phyloP scores from a whole-genome alignment of 2,888 invertebrate species.

The Criorhina ranunculi region DNA sequence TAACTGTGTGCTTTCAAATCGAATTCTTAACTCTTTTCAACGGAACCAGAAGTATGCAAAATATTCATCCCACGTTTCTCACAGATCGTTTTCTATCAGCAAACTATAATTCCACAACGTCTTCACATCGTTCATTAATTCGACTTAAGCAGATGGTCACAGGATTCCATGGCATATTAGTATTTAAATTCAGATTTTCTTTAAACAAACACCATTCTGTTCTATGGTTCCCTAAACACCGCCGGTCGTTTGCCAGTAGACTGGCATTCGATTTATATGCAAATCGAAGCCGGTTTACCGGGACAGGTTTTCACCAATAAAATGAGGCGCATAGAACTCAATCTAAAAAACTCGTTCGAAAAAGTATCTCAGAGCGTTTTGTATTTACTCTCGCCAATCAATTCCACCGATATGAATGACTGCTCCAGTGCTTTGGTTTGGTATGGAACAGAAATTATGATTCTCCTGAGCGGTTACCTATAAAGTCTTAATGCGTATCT shows the following conservation, averaged over 20 bases:
- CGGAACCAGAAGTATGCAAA: background rate
- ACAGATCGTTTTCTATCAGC: background rate
- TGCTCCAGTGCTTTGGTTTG: background rate
- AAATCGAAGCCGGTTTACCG: conserved; percentile 61
- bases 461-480: conserved; percentile 13
- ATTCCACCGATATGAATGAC: conserved; percentile 16
- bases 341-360: conserved; percentile 21
- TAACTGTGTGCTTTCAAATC: too few species aligned
- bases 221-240: conserved; percentile 5
- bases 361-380: conserved; percentile 14
- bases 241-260: background rate
- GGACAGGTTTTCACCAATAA: conserved; percentile 43
- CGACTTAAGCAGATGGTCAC: background rate
- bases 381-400: conserved; percentile 28
- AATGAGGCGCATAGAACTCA: conserved; percentile 1
- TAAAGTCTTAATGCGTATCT: background rate
- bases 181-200: conserved; percentile 19
- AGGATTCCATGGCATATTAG: conserved; percentile 7
- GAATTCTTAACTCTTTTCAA: background rate
- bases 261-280: conserved; percentile 63
- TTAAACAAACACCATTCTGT: conserved; percentile 15
- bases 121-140: background rate
- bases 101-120: too few species aligned
- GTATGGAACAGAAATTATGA: background rate
- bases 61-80: conserved; percentile 4